Base-by-base conservation (phyloP, 1,140 invertebrate genomes). In the Paraescarpia echinospica region DNA sequence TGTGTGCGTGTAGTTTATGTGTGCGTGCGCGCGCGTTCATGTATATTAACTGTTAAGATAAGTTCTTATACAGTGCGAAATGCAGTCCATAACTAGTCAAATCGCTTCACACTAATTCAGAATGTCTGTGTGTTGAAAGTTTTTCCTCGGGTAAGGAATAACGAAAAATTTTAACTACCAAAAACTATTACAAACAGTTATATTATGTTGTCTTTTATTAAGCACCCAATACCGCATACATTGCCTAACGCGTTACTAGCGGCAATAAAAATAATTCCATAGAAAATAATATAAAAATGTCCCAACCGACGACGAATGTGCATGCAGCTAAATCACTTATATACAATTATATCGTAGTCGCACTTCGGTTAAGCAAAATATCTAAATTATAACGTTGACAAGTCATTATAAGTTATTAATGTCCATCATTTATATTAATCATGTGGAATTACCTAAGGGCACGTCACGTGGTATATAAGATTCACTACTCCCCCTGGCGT, bases 241-340 rank as follows among this genome's bases (percentile, higher is more conserved):
- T 77, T 77, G 59, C 59, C 2, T 77, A 77, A 18, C 59, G 59
- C 59, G 22, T 77, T 18, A 27, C 9, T 77, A 77, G 59, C 59
- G 59, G 59, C 59, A 77, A 77, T 77, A 77, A 27, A 77, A 77
- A 77, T 77, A 77, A 77, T 77, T 77, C 59, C 59, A 77, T 77
- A 77, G 59, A 77, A 77, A 77, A 77, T 77, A 77, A 77, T 77
- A 27, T 77, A 77, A 77, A 77, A 12, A 77, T 77, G 59, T 77
- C 59, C 18, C 59, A 77, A 77, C 14, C 59, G 59, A 77, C 59
- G 27, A 77, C 59, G 22, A 77, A 77, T 77, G 59, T 18, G 59
- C 14, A 77, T 77, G 59, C 27, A 27, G 9, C 59, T 77, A 77
- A 77, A 77, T 77, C 27, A 77, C 2, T 31, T 77, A 77, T 77